These are phyloP conservation scores for Tricholauxania praeusta DNA, from an alignment of 2,888 invertebrate genomes.

Conservation along the genomic window DNA sequence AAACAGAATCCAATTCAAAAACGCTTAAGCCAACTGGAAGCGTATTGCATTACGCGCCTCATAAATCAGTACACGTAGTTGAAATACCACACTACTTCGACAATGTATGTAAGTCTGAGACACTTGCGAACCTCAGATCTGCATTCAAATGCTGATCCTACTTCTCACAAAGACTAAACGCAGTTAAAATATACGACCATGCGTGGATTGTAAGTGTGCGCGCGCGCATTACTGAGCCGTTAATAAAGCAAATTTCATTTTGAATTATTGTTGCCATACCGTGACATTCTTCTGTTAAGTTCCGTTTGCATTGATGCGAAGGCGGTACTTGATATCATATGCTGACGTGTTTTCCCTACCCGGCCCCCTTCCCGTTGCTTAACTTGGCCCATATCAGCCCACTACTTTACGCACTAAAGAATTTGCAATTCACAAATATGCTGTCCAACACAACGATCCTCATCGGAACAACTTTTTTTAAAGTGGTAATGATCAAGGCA, in stretches of 20 bases:
- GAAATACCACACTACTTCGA: too few relatives aligned
- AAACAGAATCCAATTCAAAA: conserved; percentile 60
- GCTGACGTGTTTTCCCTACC: neutral
- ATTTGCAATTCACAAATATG: conserved; percentile 18
- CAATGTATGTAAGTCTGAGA: too few relatives aligned
- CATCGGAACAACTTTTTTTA: conserved; percentile 39
- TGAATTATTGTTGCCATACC: conserved; percentile 64
- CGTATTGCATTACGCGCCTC: conserved; percentile 67
- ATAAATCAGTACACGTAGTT: conserved; percentile 62
- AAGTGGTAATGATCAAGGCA: conserved; percentile 61
- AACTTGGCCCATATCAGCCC: neutral
- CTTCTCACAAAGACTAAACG: too few relatives aligned
- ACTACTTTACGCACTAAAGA: conserved; percentile 2
- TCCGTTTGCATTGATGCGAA: conserved; percentile 4
- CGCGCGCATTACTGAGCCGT: conserved; percentile 40
- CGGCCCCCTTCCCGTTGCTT: neutral
- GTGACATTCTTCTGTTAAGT: conserved; percentile 12
- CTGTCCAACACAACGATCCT: conserved; percentile 9
- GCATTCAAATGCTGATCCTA: too few relatives aligned
- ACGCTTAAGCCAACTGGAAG: conserved; percentile 51
- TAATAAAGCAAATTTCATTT: conserved; percentile 68
- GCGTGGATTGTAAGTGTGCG: conserved; percentile 48
- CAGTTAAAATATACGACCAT: conserved; percentile 36
- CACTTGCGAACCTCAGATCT: too few relatives aligned
- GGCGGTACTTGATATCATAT: neutral